Conservation (phyloP, 2,888 invertebrate species). For the Plutella xylostella region DNA sequence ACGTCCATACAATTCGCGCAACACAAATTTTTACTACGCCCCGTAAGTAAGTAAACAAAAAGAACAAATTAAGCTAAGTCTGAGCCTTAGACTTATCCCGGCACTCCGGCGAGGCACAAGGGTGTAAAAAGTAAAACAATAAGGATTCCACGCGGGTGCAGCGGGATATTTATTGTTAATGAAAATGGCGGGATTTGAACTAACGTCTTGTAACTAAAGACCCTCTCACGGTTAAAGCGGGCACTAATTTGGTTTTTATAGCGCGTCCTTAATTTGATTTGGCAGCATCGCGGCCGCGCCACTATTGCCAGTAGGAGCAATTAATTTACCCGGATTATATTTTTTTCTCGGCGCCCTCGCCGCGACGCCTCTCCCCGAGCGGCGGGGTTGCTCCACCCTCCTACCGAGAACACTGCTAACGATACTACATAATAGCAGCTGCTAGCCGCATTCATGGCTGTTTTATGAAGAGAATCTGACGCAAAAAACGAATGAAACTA, state of each 20-base stretch:
- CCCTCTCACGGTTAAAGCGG: conserved; percentile 70
- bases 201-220: conserved; percentile 71
- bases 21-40: conserved; percentile 68
- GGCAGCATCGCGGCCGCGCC: conserved; percentile 65
- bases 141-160: conserved; percentile 65
- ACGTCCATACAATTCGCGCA: conserved; percentile 68
- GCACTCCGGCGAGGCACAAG: conserved; percentile 61
- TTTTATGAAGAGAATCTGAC: neutral
- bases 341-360: conserved; percentile 41
- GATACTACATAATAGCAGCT: neutral
- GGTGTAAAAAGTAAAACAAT: conserved; percentile 71
- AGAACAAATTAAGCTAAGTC: conserved; percentile 60
- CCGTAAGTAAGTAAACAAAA: conserved; percentile 64
- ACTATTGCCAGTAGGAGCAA: conserved; percentile 67
- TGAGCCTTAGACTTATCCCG: conserved; percentile 51
- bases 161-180: conserved; percentile 71
- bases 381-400: conserved; percentile 27
- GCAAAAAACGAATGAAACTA: too few species aligned
- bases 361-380: conserved; percentile 24
- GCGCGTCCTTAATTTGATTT: conserved; percentile 71
- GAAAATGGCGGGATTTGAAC: conserved; percentile 70
- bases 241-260: conserved; percentile 72
- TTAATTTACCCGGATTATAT: conserved; percentile 71
- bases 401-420: too few species aligned
- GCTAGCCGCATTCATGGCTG: neutral